Conservation (phyloP, 2,888 invertebrate species). For the Drosophila meridiana region DNA sequence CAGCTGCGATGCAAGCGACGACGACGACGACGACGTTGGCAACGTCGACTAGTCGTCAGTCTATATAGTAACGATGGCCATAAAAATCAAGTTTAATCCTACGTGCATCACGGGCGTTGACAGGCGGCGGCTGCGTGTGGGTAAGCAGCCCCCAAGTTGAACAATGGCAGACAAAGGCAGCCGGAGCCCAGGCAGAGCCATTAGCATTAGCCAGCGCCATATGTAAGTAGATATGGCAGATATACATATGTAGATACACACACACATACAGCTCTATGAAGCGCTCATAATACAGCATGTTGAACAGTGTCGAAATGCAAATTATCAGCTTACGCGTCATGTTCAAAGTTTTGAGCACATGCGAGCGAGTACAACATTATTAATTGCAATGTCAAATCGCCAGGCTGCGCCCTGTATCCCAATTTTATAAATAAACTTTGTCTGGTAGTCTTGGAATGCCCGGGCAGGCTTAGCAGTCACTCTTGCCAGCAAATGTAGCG, state of each 20-base stretch:
- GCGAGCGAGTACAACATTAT: conserved; percentile 62
- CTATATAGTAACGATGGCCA: conserved; percentile 73
- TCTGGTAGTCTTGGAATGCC: conserved; percentile 8
- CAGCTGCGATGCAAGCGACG: conserved; percentile 30
- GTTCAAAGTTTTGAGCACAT: conserved; percentile 60
- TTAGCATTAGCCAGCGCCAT: conserved; percentile 66
- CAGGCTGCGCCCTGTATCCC: conserved; percentile 68
- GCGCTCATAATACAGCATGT: conserved; percentile 27
- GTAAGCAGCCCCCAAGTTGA: conserved; percentile 47
- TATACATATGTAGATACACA: conserved; percentile 31
- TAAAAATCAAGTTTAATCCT: conserved; percentile 81
- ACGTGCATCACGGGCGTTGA: conserved; percentile 77
- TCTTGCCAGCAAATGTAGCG: conserved; percentile 40
- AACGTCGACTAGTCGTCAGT: conserved; percentile 49
- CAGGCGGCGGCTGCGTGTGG: conserved; percentile 63
- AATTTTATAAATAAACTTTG: conserved; percentile 56
- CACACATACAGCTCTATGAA: background rate
- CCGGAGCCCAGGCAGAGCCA: conserved; percentile 29
- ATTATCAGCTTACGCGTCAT: conserved; percentile 62
- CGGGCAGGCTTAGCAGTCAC: conserved; percentile 12
- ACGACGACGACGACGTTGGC: conserved; percentile 24
- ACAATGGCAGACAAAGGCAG: conserved; percentile 62
- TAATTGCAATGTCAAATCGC: conserved; percentile 75
- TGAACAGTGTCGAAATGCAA: conserved; percentile 59
- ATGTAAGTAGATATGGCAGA: conserved; percentile 45